phyloP scores from a whole-genome alignment of 2,797 vertebrate species.

The Mus minutoides region DNA sequence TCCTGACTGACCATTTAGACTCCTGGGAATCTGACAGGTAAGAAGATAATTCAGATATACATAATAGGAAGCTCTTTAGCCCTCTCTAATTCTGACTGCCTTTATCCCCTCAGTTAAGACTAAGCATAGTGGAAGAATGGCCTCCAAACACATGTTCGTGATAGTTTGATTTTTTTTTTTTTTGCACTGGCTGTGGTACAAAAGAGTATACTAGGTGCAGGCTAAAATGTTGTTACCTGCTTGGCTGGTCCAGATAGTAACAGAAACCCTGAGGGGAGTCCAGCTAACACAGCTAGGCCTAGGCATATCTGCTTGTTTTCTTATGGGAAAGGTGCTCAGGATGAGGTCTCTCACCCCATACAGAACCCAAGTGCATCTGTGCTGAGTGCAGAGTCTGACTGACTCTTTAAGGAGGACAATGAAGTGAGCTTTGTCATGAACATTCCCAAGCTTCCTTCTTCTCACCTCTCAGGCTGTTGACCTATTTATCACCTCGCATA shows the following conservation, averaged over 20 bases:
- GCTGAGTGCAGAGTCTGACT: neutral
- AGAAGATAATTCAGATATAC: conserved; percentile 15
- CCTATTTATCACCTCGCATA: conserved; percentile 11
- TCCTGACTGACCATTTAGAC: conserved; percentile 42
- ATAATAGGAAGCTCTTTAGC: neutral
- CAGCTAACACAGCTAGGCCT: neutral
- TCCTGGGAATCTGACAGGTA: neutral
- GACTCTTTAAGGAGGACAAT: neutral
- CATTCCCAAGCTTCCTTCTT: neutral
- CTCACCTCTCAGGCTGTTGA: neutral
- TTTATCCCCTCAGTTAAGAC: neutral
- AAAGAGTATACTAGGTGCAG: neutral
- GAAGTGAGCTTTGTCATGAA: neutral
- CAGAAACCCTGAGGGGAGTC: neutral
- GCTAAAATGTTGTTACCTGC: neutral
- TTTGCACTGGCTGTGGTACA: neutral
- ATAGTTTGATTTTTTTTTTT: neutral
- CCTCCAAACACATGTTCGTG: neutral
- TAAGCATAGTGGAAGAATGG: neutral
- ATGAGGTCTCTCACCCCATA: rapidly evolving
- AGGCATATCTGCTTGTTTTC: neutral
- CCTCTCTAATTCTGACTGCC: neutral
- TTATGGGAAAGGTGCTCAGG: neutral
- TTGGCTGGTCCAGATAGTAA: neutral
- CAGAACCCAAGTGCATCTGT: neutral